A percentile compares a stretch with the other conserved stretches of the same genome.
Conservation (phyloP, 1,140 invertebrate genomes). For the Saccostrea cuccullata region DNA sequence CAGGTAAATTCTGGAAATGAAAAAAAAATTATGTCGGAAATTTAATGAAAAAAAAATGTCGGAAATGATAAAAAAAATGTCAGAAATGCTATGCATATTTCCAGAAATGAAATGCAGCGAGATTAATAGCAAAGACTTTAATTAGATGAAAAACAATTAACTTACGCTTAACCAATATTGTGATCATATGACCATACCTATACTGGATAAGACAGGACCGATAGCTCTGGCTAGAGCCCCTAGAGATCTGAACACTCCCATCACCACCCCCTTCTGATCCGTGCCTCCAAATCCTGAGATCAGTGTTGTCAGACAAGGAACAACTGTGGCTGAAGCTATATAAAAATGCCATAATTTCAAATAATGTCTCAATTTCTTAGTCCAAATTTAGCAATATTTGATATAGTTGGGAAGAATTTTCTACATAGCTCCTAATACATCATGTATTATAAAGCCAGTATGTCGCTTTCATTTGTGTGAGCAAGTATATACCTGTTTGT, state of each 20-base stretch:
- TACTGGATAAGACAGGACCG: conserved; percentile 92
- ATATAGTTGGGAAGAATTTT: neutral
- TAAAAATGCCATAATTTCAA: neutral
- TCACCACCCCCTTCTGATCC: conserved; percentile 93
- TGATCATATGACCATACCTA: conserved; percentile 62
- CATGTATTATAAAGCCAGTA: no score
- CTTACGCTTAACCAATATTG: neutral
- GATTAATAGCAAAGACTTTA: no score
- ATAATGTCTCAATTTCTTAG: neutral
- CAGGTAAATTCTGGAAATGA: no score
- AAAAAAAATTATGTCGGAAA: no score
- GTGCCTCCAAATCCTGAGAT: conserved; percentile 89
- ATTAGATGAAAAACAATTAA: no score
- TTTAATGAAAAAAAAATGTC: no score
- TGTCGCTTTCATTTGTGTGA: neutral
- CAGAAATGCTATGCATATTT: no score
- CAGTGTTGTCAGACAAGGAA: conserved; percentile 94
- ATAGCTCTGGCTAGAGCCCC: conserved; percentile 95
- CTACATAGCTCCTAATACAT: no score
- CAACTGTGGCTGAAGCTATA: conserved; percentile 93
- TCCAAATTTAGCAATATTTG: neutral
- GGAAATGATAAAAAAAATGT: no score
- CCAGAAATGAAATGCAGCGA: no score
- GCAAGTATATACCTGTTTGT: neutral
- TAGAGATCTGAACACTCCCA: conserved; percentile 95